Conservation (phyloP, 2,888 invertebrate species). For the Xestia sexstrigata region DNA sequence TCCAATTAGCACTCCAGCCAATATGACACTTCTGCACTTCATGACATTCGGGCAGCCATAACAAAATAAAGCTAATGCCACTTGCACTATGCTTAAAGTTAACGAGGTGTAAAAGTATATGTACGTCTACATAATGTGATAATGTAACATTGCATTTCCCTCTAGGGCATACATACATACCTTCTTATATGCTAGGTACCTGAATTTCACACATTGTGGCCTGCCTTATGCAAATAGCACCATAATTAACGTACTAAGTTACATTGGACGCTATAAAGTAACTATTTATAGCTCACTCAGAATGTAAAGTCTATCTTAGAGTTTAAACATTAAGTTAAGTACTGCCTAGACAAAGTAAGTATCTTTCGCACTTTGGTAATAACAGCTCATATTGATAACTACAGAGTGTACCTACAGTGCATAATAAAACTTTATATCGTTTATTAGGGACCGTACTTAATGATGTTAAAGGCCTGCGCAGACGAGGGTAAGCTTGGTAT, state of each 20-base stretch:
- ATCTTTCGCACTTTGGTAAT: conserved; percentile 3
- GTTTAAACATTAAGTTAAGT: conserved; percentile 1
- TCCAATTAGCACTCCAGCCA: no score
- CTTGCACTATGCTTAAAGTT: not conserved
- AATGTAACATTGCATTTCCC: not conserved
- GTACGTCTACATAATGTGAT: not conserved
- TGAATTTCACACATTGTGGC: not conserved
- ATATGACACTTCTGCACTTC: no score
- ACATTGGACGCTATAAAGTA: not conserved
- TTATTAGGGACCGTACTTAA: not conserved
- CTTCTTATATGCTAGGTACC: not conserved
- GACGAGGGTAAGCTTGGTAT: no score
- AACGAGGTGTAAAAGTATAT: not conserved
- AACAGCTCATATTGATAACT: conserved; percentile 8
- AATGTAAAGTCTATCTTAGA: not conserved
- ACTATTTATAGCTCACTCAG: conserved; percentile 3
- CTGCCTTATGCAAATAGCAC: not conserved
- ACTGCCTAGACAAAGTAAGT: conserved; percentile 14
- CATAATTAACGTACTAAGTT: not conserved
- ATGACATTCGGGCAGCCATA: not conserved
- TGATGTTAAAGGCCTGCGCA: not conserved
- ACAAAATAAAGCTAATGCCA: not conserved
- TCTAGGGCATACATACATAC: not conserved
- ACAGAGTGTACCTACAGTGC: not conserved
- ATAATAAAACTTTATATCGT: not conserved